phyloP scores from a whole-genome alignment of 2,888 invertebrate genomes.

The Gerris lacustris region DNA sequence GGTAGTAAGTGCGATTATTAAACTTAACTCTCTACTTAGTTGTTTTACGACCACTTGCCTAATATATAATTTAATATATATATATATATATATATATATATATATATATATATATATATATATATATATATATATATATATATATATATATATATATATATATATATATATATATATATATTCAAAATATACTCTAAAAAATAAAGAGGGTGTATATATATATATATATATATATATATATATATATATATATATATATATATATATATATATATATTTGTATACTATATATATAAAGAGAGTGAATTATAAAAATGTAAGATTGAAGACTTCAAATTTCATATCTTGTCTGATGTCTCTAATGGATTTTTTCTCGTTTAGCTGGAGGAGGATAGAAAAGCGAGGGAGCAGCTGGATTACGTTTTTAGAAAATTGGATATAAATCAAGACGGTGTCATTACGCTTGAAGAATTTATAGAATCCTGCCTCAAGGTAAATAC shows the following conservation, averaged over 20 bases:
- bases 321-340: no score
- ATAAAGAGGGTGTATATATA: no score
- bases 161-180: no score
- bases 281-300: no score
- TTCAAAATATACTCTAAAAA: no score
- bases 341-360: no score
- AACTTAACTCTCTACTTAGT: neutral
- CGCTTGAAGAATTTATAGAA: conserved; percentile 90
- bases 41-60: neutral
- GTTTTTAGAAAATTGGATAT: conserved; percentile 82
- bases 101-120: conserved; percentile 1
- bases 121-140: conserved; percentile 4
- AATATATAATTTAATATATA: neutral
- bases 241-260: neutral
- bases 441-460: conserved; percentile 86
- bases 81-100: conserved; percentile 4
- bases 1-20: neutral
- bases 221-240: conserved; percentile 3
- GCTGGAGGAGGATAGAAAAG: conserved; percentile 70
- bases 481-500: conserved; percentile 67
- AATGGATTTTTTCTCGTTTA: conserved; percentile 14
- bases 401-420: conserved; percentile 74
- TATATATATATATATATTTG: no score
- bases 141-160: neutral
- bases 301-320: no score